phyloP scores from a whole-genome alignment of 2,797 vertebrate species.

The Oophaga sylvatica region DNA sequence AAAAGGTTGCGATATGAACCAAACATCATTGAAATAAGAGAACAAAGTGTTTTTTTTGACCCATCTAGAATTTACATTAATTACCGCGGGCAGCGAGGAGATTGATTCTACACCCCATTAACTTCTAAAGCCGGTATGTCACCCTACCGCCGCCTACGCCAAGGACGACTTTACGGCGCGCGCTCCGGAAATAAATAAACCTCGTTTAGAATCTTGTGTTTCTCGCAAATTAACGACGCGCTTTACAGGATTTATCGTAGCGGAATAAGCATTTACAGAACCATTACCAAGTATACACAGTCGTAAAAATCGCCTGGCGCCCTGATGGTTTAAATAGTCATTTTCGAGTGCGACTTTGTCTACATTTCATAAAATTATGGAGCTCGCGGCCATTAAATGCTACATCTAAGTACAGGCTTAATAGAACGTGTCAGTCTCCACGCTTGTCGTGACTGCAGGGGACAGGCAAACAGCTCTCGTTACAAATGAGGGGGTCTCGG shows the following conservation, averaged over 20 bases:
- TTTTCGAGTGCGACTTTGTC: background rate
- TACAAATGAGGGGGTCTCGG: background rate
- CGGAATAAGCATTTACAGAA: constrained; percentile 22
- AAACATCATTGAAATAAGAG: background rate
- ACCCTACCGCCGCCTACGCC: background rate
- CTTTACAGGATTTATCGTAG: background rate
- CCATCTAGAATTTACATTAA: constrained; percentile 8
- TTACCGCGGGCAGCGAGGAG: background rate
- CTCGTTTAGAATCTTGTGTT: constrained; percentile 6
- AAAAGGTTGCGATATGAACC: background rate
- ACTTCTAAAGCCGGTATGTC: background rate
- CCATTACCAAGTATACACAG: constrained; percentile 20
- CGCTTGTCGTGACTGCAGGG: no score
- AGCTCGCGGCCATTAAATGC: background rate
- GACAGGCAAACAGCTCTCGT: background rate
- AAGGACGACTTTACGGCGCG: background rate
- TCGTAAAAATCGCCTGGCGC: constrained; percentile 7
- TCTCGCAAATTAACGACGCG: constrained; percentile 1
- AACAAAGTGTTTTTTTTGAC: background rate
- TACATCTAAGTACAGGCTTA: background rate
- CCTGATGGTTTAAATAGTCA: constrained; percentile 19
- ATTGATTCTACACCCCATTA: constrained; percentile 24
- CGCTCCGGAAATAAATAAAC: constrained; percentile 23
- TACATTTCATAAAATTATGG: constrained; percentile 7
- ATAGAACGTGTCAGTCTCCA: no score